phyloP scores from a whole-genome alignment of 2,113 vertebrate genomes.

The Anhinga anhinga region DNA sequence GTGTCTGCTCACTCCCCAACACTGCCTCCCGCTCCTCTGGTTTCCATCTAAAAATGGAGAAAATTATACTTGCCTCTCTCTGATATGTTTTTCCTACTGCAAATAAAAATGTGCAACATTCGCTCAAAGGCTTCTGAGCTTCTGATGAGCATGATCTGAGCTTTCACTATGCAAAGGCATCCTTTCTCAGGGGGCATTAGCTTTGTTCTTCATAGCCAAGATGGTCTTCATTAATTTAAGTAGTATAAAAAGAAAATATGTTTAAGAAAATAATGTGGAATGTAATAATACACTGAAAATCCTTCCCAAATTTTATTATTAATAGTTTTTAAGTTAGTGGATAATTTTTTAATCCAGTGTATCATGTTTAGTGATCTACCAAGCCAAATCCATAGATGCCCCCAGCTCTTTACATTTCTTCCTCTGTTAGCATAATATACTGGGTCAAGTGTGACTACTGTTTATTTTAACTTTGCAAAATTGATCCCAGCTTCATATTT shows the following conservation, averaged over 20 bases:
- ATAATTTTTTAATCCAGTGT: not conserved
- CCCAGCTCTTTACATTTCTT: not conserved
- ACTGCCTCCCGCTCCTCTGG: not conserved
- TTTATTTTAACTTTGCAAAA: conserved; percentile 69
- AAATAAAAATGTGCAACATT: not conserved
- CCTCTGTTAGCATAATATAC: conserved; percentile 27
- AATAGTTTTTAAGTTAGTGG: not conserved
- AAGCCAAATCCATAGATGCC: not conserved
- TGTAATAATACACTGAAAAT: not conserved
- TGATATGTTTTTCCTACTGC: not conserved
- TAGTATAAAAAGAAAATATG: not conserved
- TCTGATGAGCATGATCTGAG: not conserved
- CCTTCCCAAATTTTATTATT: not conserved
- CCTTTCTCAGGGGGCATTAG: not conserved
- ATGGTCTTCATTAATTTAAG: not conserved
- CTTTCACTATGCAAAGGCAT: not conserved
- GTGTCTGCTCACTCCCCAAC: not conserved
- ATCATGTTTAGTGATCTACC: not conserved
- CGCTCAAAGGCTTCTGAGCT: not conserved
- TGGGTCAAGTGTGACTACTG: conserved; percentile 28
- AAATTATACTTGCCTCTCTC: conserved; percentile 23
- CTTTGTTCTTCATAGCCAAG: not conserved
- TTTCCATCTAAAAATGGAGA: conserved; percentile 34
- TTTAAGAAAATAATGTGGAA: not conserved
- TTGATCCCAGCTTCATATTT: conserved; percentile 59